Base-by-base conservation (phyloP, 2,888 invertebrate genomes). In the Idaea straminata region DNA sequence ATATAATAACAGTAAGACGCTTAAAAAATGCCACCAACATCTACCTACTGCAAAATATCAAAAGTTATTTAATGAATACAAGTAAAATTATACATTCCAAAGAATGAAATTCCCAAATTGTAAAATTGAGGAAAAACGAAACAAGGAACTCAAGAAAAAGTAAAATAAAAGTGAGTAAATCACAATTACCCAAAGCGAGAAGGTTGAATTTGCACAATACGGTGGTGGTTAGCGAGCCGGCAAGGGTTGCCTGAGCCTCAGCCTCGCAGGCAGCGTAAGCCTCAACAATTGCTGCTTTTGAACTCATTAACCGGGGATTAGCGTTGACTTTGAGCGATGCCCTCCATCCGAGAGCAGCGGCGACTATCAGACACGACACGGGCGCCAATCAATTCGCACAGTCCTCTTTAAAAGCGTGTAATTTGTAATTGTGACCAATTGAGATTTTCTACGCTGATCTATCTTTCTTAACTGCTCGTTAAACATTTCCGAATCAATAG, bases 271-370 rank as follows among this genome's bases (percentile, higher is more conserved):
- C 13, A 25, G 62, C 75, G 71, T 83, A 83, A 83, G 78, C 79
- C 76, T 78, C 80, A 81, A 83, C 86, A 83, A 86, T 88, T 86
- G 84, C 83, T 87, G 84, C 85, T 86, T 86, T 87, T 87, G 84
- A 88, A 88, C 88, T 89, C 89, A 89, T 90, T 91, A 88, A 83
- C 82, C 73, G 74, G 74, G 88, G 89, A 90, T 90, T 88, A 89
- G 78, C 83, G 80, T 78, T 85, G 89, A 90, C 89, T 87, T 88
- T 91, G 90, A 90, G 81, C 80, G 88, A 90, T 91, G 78, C 81
- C 80, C 80, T 76, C 80, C 82, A 84, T 87, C 87, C 77, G 72
- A 76, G 77, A 76, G 72, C 68, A 74, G 70, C 61, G 65, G 63
- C 77, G 79, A 78, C 81, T 77, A 85, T 85, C 83, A 78, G 84